Conservation (phyloP, 2,797 vertebrate genomes). For the Babyrousa celebensis region DNA sequence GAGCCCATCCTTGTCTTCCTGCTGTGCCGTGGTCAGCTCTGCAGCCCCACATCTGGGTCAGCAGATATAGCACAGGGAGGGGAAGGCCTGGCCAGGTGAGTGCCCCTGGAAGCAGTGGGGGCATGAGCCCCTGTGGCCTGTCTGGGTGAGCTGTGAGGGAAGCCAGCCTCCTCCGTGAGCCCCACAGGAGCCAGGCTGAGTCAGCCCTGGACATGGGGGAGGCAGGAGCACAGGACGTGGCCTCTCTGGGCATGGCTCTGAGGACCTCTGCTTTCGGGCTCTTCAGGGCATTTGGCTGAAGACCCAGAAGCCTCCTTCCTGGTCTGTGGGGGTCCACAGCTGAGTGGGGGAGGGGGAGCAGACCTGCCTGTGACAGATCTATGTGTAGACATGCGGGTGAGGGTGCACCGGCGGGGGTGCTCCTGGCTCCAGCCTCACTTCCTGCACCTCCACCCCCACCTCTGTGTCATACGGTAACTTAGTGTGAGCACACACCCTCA, state of each 20-base stretch:
- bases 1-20: neutral
- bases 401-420: rapidly evolving
- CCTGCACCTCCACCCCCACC: neutral
- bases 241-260: neutral
- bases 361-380: neutral
- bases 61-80: neutral
- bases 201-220: neutral
- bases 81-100: neutral
- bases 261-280: neutral
- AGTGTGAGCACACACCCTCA: neutral
- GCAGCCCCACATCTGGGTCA: neutral
- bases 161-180: neutral
- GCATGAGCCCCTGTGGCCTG: neutral
- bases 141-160: neutral
- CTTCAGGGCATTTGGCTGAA: neutral
- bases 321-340: neutral
- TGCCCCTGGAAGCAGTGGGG: neutral
- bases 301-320: neutral
- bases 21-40: neutral
- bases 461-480: neutral
- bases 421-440: neutral
- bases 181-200: neutral
- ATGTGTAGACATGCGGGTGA: neutral
- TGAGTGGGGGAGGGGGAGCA: too few species aligned
- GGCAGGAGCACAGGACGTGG: neutral